Evolutionary conservation across 1,140 invertebrate genomes (phyloP), one percentile per base, ranked within the genome.

Genomic region (Coptotermes formosanus): DNA sequence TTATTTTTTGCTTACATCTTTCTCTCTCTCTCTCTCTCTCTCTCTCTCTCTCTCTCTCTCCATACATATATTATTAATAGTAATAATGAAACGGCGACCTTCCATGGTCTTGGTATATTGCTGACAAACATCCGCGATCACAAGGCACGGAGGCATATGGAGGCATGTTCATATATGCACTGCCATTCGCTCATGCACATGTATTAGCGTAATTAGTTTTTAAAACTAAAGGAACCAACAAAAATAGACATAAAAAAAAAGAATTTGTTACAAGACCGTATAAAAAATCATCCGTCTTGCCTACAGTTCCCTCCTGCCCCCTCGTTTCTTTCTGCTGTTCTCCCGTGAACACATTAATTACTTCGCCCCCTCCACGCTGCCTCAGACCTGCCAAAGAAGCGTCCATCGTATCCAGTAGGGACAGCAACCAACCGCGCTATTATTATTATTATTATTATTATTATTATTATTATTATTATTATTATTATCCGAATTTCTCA

Each of bases 1-100:
- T 30, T 43, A 19, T 43, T 19, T 43, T 38, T 38, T 38, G 38
- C 38, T 38, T 38, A 2, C 38, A 38, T 43, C 43, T 82, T n/a
- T 43, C 43, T 82, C 75, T 38, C n/a, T 82, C 82, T 30, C 38
- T 44, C 82, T 82, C 38, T 32, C 82, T 44, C 16, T 83, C 19
- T 45, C 19, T 45, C 45, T 83, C 23, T 44, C 52, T 55, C 19
- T 84, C 45, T 45, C 45, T 52, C 83, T 84, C 45, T 84, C 23
- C 30, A 75, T 52, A 84, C 59, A 84, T 84, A 59, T 84, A 84
- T 84, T 84, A 52, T 52, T 84, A 84, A 84, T 84, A 84, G 83
- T 84, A 84, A 84, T 84, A 84, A 84, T 55, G 48, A 84, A 84
- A 52, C 48, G 48, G 55, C 52, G 44, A 32, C 45, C 83, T 75